Conservation (phyloP, 2,797 vertebrate species). For the Aulostomus chinensis region DNA sequence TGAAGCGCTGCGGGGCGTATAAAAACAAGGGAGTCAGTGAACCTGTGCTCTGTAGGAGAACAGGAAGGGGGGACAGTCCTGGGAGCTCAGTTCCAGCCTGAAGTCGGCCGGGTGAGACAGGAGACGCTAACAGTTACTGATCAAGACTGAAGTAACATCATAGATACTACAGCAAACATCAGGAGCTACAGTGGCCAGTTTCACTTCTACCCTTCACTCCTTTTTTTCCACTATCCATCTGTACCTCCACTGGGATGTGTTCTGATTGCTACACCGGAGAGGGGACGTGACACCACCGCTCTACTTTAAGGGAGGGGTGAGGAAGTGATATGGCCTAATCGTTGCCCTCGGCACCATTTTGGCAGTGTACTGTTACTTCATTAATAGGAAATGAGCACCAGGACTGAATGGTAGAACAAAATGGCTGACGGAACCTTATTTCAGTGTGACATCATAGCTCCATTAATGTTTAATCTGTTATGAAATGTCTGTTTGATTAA, state of each 20-base stretch:
- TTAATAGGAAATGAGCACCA: conserved; percentile 66
- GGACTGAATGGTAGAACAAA: conserved; percentile 57
- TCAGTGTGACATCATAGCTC: conserved; percentile 23
- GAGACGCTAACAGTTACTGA: conserved; percentile 25
- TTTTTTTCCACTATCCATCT: conserved; percentile 26
- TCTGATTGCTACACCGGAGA: conserved; percentile 44
- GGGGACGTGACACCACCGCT: conserved; percentile 53
- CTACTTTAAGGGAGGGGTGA: conserved; percentile 22
- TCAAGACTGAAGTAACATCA: conserved; percentile 30
- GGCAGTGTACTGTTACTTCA: conserved; percentile 66
- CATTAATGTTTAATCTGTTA: conserved; percentile 72
- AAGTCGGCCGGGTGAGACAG: conserved; percentile 10
- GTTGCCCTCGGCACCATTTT: conserved; percentile 46
- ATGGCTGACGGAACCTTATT: conserved; percentile 37
- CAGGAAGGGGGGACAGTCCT: conserved; percentile 11
- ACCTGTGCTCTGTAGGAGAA: conserved; percentile 20
- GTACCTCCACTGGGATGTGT: conserved; percentile 38
- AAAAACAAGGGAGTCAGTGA: conserved; percentile 16
- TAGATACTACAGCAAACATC: conserved; percentile 10
- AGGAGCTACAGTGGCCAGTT: conserved; percentile 8
- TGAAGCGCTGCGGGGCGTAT: too few species aligned
- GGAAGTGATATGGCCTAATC: conserved; percentile 65
- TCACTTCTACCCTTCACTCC: conserved; percentile 39
- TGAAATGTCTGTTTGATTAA: conserved; percentile 65
- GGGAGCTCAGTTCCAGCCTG: conserved; percentile 8